phyloP scores from a whole-genome alignment of 2,888 invertebrate genomes.

The Cabera pusaria region DNA sequence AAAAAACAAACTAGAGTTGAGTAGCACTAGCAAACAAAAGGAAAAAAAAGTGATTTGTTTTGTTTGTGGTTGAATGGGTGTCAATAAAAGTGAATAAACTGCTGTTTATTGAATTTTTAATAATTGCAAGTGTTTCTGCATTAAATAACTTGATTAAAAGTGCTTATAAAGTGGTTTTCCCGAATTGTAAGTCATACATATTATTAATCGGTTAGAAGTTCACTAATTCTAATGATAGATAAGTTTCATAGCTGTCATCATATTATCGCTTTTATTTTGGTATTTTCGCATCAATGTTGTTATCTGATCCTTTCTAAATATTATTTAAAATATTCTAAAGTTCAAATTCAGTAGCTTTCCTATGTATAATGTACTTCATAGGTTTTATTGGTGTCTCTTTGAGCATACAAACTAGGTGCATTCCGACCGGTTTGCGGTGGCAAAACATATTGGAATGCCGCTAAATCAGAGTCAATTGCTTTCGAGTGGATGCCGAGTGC shows the following conservation, averaged over 20 bases:
- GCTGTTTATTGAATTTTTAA: constrained; percentile 26
- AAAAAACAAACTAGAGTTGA: too few species aligned
- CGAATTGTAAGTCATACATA: constrained; percentile 20
- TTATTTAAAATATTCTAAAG: too few species aligned
- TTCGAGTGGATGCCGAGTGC: constrained; percentile 26
- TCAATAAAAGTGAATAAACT: constrained; percentile 49
- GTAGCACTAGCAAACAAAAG: too few species aligned
- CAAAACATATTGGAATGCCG: constrained; percentile 32
- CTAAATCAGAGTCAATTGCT: constrained; percentile 47
- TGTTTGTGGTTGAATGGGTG: constrained; percentile 37
- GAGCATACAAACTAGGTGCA: not conserved
- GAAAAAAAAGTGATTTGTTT: too few species aligned
- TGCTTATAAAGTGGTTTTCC: constrained; percentile 9
- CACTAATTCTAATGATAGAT: constrained; percentile 7
- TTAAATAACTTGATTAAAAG: constrained; percentile 19
- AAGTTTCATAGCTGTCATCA: constrained; percentile 12
- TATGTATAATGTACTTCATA: too few species aligned
- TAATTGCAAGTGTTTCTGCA: constrained; percentile 25
- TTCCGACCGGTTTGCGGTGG: constrained; percentile 46
- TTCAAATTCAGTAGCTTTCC: too few species aligned
- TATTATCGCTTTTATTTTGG: constrained; percentile 10
- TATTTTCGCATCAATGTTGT: constrained; percentile 23
- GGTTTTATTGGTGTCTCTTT: too few species aligned
- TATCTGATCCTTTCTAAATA: not conserved
- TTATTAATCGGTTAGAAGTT: not conserved